Conservation (phyloP, 2,113 vertebrate genomes). For the Hippocampus comes region DNA sequence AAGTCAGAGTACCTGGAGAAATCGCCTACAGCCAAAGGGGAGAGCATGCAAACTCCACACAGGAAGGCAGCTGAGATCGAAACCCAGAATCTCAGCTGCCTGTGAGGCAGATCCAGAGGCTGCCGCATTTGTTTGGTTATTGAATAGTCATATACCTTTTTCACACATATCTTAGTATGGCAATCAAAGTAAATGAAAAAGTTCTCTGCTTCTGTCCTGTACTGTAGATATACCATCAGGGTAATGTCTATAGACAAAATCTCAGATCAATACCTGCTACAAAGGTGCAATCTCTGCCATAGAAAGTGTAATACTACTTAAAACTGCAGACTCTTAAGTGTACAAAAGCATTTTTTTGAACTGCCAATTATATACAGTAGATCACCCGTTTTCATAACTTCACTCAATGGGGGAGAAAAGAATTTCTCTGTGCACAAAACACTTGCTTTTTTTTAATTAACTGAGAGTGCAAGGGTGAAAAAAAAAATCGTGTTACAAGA, state of each 20-base stretch:
- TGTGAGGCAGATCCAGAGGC: no score
- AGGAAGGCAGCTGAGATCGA: background rate
- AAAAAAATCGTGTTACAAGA: background rate
- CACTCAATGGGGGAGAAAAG: background rate
- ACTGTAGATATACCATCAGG: constrained; percentile 27
- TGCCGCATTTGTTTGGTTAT: background rate
- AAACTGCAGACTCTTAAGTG: no score
- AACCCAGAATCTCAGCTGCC: background rate
- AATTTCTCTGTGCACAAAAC: no score
- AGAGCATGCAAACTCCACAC: background rate
- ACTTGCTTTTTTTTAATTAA: no score
- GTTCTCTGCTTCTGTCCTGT: background rate
- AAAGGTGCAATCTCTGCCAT: background rate
- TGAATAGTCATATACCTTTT: no score
- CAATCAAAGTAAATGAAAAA: background rate
- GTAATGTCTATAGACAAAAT: constrained; percentile 38
- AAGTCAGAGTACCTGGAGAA: no score
- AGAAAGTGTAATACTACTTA: background rate
- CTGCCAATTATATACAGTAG: no score
- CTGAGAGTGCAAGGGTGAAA: background rate
- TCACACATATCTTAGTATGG: background rate
- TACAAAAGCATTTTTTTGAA: no score
- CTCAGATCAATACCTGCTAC: constrained; percentile 47
- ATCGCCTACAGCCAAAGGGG: no score
- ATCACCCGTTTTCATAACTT: background rate